Percentiles rank a stretch among this genome's conserved stretches.
phyloP scores from a whole-genome alignment of 1,140 invertebrate genomes.

The Bilobella aurantiaca region DNA sequence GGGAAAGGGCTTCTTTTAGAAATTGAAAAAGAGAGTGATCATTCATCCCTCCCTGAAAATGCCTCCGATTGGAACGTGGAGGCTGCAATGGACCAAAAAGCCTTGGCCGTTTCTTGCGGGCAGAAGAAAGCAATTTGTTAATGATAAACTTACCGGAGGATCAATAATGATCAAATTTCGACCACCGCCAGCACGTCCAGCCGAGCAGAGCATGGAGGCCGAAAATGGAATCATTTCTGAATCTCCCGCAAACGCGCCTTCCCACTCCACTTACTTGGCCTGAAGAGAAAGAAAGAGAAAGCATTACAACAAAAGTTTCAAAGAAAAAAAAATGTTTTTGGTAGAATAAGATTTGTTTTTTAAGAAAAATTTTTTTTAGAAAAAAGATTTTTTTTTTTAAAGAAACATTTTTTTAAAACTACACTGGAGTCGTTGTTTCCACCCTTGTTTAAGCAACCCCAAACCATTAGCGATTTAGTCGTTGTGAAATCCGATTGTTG shows the following conservation, averaged over 20 bases:
- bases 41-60: too few species aligned
- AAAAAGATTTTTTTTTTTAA: too few species aligned
- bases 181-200: background rate
- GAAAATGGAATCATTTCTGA: background rate
- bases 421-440: too few species aligned
- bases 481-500: too few species aligned
- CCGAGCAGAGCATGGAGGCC: background rate
- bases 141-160: conserved; percentile 1
- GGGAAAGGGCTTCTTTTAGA: too few species aligned
- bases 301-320: background rate
- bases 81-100: too few species aligned
- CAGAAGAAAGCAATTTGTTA: conserved; percentile 1
- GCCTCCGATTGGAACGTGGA: too few species aligned
- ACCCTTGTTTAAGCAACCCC: too few species aligned
- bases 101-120: too few species aligned
- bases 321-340: background rate
- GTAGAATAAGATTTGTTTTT: background rate
- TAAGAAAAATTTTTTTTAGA: background rate
- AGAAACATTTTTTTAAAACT: too few species aligned
- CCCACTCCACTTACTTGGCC: background rate
- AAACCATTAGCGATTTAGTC: too few species aligned
- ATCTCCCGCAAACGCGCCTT: background rate
- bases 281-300: background rate
- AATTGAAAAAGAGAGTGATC: too few species aligned
- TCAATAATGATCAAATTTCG: conserved; percentile 8